These are phyloP conservation scores for Mesochorus sp. DNA, from an alignment of 2,888 invertebrate genomes.

Conservation along the genomic window DNA sequence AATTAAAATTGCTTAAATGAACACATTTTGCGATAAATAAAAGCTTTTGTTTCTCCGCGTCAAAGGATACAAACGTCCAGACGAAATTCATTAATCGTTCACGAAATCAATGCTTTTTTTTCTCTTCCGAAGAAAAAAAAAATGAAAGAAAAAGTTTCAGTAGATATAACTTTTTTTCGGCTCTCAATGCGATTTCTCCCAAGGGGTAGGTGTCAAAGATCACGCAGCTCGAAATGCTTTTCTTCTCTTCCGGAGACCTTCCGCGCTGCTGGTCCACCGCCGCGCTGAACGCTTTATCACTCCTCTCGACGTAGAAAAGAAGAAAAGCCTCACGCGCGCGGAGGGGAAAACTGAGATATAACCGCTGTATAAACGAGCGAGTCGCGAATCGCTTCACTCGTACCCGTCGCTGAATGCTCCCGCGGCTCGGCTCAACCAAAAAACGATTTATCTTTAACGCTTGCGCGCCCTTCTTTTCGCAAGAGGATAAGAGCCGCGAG, in stretches of 20 bases:
- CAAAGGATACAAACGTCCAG: not conserved
- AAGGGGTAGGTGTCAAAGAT: not conserved
- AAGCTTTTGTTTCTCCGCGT: not conserved
- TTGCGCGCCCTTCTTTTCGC: conserved; percentile 23
- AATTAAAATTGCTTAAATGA: too few relatives aligned
- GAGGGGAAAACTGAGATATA: conserved; percentile 38
- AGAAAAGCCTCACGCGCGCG: conserved; percentile 9
- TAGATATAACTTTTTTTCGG: too few relatives aligned
- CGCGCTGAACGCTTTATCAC: conserved; percentile 43
- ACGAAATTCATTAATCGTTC: too few relatives aligned
- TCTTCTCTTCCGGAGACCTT: conserved; percentile 44
- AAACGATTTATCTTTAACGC: conserved; percentile 61
- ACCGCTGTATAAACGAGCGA: conserved; percentile 32
- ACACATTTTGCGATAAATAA: too few relatives aligned
- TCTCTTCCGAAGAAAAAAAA: too few relatives aligned
- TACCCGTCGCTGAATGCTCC: conserved; percentile 34
- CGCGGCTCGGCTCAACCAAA: conserved; percentile 38
- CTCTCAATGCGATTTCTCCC: not conserved
- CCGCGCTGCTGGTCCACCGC: conserved; percentile 3
- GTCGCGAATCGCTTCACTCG: conserved; percentile 18
- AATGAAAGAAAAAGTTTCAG: too few relatives aligned
- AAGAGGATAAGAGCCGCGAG: conserved; percentile 44
- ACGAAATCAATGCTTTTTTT: too few relatives aligned
- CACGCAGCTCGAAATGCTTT: conserved; percentile 17
- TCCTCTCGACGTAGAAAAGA: conserved; percentile 45